Evolutionary conservation across 2,888 invertebrate genomes (phyloP).

Genomic region (Alloplasta piceator): DNA sequence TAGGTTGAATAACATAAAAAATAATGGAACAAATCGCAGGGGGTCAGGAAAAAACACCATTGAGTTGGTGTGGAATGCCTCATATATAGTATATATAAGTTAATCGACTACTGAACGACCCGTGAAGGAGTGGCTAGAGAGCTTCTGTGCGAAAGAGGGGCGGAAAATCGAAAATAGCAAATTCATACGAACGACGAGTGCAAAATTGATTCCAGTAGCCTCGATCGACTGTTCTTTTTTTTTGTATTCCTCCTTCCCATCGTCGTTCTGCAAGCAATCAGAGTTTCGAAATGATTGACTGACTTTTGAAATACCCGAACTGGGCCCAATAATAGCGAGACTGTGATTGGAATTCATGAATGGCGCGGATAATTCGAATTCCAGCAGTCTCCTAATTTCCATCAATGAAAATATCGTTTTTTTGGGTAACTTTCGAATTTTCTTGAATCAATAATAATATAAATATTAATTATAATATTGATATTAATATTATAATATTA

Average conservation of each 20-base stretch:
- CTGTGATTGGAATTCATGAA: constrained; percentile 64
- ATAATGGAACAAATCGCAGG: no score
- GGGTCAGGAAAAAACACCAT: no score
- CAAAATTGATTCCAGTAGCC: constrained; percentile 18
- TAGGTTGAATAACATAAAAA: no score
- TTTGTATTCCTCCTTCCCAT: not conserved
- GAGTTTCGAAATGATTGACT: constrained; percentile 72
- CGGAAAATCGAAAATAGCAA: constrained; percentile 56
- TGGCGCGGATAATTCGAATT: constrained; percentile 66
- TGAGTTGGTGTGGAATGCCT: no score
- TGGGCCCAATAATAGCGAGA: constrained; percentile 73
- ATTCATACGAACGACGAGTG: constrained; percentile 22
- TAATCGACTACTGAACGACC: constrained; percentile 32
- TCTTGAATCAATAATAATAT: no score
- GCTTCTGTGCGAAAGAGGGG: constrained; percentile 18
- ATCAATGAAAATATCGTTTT: constrained; percentile 2
- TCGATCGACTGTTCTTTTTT: constrained; percentile 6
- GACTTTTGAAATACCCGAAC: constrained; percentile 66
- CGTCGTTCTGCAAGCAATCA: constrained; percentile 58
- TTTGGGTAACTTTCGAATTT: not conserved
- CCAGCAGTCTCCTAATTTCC: not conserved
- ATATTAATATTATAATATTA: no score
- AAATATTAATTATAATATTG: no score
- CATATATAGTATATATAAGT: not conserved
- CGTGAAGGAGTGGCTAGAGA: constrained; percentile 28